Conservation (phyloP, 2,113 vertebrate genomes). For the Eolophus roseicapilla region DNA sequence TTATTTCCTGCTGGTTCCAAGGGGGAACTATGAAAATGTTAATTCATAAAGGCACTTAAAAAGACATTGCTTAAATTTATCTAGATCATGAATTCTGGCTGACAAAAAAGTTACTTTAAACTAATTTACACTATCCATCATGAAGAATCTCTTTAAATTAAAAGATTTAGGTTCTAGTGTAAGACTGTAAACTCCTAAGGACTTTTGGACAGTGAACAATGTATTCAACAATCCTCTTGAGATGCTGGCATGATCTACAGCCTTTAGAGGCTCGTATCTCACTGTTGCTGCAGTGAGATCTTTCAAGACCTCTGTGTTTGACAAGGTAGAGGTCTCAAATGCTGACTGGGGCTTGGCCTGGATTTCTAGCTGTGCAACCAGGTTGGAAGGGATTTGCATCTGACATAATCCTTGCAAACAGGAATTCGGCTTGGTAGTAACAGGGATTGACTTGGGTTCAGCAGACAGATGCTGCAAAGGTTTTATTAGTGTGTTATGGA, state of each 20-base stretch:
- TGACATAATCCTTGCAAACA: background rate
- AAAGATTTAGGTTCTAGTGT: conserved; percentile 61
- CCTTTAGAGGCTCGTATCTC: background rate
- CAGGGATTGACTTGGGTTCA: background rate
- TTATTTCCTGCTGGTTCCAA: conserved; percentile 43
- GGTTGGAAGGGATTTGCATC: background rate
- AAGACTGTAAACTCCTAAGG: conserved; percentile 63
- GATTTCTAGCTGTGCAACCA: background rate
- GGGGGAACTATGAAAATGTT: conserved; percentile 38
- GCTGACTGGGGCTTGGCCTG: background rate
- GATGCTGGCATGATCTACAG: background rate
- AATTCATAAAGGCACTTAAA: conserved; percentile 64
- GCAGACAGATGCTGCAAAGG: background rate
- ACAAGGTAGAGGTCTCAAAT: background rate
- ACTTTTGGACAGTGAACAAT: conserved; percentile 44
- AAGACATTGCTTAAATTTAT: conserved; percentile 62
- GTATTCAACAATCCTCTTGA: background rate
- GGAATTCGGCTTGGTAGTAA: background rate
- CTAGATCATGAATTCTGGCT: conserved; percentile 60
- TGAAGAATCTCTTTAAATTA: conserved; percentile 59
- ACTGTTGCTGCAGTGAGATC: background rate
- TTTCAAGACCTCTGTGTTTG: background rate
- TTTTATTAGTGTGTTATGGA: background rate
- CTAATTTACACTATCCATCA: conserved; percentile 62
- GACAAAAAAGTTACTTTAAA: conserved; percentile 69